A percentile compares a stretch with the other conserved stretches of the same genome.
Conservation (phyloP, 1,140 invertebrate genomes). For the Drosophila saltans region DNA sequence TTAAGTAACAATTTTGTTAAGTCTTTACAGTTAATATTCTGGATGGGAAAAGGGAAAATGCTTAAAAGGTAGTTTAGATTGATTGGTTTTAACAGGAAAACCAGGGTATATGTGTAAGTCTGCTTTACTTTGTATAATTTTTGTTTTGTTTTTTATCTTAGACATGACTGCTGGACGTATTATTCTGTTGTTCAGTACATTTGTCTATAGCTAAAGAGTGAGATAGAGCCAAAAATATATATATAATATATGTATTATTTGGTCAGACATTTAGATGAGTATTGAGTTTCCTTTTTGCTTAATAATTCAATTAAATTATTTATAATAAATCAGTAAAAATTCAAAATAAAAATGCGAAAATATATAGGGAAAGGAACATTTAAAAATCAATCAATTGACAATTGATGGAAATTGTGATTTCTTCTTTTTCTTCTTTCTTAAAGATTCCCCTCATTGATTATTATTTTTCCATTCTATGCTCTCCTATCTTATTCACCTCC, state of each 20-base stretch:
- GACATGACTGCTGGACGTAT: background rate
- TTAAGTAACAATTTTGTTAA: conserved; percentile 46
- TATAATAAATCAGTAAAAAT: too few species aligned
- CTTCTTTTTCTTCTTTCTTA: background rate
- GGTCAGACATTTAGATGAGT: conserved; percentile 1
- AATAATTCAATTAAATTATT: too few species aligned
- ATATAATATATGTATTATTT: background rate
- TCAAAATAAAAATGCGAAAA: background rate
- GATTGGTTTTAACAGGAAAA: background rate
- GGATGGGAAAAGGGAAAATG: background rate
- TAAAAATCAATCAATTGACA: conserved; percentile 3
- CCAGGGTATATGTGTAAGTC: background rate
- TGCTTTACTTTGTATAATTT: background rate
- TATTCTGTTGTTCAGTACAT: conserved; percentile 7
- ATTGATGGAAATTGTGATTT: background rate
- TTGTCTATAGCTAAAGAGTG: conserved; percentile 7
- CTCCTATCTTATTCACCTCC: background rate
- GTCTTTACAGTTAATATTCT: conserved; percentile 34
- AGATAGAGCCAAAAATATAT: background rate
- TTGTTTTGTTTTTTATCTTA: background rate
- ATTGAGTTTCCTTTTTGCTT: background rate
- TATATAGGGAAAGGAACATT: background rate
- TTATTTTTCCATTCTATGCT: background rate
- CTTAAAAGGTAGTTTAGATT: background rate
- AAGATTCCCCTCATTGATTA: background rate